phyloP scores from a whole-genome alignment of 2,113 vertebrate species.

The Agapornis roseicollis region DNA sequence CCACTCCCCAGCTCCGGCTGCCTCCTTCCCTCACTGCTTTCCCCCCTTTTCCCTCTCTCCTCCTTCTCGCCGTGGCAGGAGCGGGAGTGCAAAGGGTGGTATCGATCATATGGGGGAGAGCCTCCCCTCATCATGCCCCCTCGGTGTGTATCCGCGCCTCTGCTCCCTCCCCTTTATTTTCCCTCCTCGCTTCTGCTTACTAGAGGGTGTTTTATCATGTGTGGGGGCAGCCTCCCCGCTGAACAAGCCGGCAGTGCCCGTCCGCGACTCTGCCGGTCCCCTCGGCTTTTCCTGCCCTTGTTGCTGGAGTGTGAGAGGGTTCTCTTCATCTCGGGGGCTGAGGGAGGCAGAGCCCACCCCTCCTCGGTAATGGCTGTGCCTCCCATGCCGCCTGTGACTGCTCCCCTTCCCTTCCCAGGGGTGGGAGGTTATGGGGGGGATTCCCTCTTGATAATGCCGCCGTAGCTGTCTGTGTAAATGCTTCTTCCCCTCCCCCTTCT shows the following conservation, averaged over 20 bases:
- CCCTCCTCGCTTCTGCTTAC: slow-evolving; percentile 45
- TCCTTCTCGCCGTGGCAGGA: slow-evolving; percentile 69
- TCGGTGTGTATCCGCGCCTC: slow-evolving; percentile 45
- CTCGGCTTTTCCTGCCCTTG: slow-evolving; percentile 33
- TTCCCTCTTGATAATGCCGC: slow-evolving; percentile 49
- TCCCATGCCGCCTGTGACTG: background rate
- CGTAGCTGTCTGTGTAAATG: slow-evolving; percentile 59
- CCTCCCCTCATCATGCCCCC: slow-evolving; percentile 47
- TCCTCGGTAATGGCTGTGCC: background rate
- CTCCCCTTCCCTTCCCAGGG: slow-evolving; percentile 4
- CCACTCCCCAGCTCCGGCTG: slow-evolving; percentile 45
- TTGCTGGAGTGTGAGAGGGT: slow-evolving; percentile 21
- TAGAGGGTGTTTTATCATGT: slow-evolving; percentile 32
- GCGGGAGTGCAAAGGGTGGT: slow-evolving; percentile 62
- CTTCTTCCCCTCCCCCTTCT: slow-evolving; percentile 51
- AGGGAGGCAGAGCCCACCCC: slow-evolving; percentile 35
- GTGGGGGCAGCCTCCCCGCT: slow-evolving; percentile 4
- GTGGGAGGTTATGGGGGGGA: slow-evolving; percentile 52
- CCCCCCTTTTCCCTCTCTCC: slow-evolving; percentile 52
- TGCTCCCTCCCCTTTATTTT: slow-evolving; percentile 66
- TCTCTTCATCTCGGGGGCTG: background rate
- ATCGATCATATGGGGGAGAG: slow-evolving; percentile 55
- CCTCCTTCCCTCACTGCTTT: slow-evolving; percentile 37
- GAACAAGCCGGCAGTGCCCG: slow-evolving; percentile 14
- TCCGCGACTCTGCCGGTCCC: slow-evolving; percentile 42